Evolutionary conservation across 2,797 vertebrate genomes (phyloP), one percentile per base, ranked within the genome.

Genomic region (Cryptoprocta ferox): DNA sequence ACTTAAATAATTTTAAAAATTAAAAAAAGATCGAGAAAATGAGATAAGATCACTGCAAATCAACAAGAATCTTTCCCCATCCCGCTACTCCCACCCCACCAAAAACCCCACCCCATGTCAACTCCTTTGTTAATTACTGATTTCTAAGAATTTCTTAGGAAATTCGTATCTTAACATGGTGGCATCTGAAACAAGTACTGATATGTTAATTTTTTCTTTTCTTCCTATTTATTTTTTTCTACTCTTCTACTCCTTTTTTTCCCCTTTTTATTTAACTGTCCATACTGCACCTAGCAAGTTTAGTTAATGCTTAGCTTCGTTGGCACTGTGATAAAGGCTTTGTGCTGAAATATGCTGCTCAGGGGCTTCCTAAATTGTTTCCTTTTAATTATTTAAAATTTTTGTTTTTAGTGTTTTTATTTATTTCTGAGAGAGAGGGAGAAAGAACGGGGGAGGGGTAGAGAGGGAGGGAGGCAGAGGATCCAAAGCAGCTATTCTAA

Each of bases 331-430:
- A 28, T 85, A 73, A 94, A 82, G 18, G 35, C 50, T 42, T 89
- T 86, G 28, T 68, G 75, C 39, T 95, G 32, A 89, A 89, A 93
- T 45, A 14, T 45, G 6, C 35, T 63, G n/a, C 63, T 85, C 53
- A 86, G 56, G 15, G 39, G 3, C 45, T 92, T 90, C 85, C 39
- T 95, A 79, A 92, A 89, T 93, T 48, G 30, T 82, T 73, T 83
- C 10, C 86, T 89, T 73, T 94, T 63, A 56, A 10, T 80, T 86
- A 78, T 59, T 81, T 73, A 80, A 66, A 63, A 30, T 80, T 42
- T 53, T 53, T 45, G 13, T 81, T 45, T 48, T 32, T 48, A 76
- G 18, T 59, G 56, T 59, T 59, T 59, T 24, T 59, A 10, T 24
- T 59, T 59, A 24, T 59, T 59, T 59, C 21, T 59, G 21, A 59